phyloP scores from a whole-genome alignment of 1,140 invertebrate species.

The Lordiphosa collinella region DNA sequence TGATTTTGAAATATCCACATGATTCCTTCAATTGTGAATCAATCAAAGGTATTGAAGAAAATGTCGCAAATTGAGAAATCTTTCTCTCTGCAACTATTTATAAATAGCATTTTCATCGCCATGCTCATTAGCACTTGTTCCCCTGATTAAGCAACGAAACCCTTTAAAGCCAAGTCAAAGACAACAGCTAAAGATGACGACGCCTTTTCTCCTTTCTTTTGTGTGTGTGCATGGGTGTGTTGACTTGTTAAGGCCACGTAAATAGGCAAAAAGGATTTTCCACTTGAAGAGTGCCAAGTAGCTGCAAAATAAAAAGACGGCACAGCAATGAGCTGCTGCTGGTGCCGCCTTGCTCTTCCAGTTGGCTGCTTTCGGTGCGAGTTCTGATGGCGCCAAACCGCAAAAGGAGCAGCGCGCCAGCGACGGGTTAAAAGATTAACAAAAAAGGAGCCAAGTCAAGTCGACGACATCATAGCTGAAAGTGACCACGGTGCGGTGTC shows the following conservation, averaged over 20 bases:
- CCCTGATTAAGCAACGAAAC: not conserved
- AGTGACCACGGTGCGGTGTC: conserved; percentile 40
- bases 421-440: conserved; percentile 72
- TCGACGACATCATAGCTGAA: conserved; percentile 23
- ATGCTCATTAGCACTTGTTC: too few species aligned
- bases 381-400: conserved; percentile 59
- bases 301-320: conserved; percentile 31
- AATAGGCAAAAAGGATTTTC: conserved; percentile 76
- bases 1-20: too few species aligned
- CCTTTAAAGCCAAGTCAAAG: conserved; percentile 29
- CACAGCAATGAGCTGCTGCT: conserved; percentile 2
- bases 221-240: conserved; percentile 24
- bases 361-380: conserved; percentile 54
- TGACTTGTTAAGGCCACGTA: conserved; percentile 73
- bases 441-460: conserved; percentile 37
- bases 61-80: too few species aligned
- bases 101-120: too few species aligned
- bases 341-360: conserved; percentile 44
- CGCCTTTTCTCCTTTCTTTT: not conserved
- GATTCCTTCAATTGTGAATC: too few species aligned
- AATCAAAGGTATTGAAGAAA: too few species aligned
- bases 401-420: conserved; percentile 57
- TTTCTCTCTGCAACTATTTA: too few species aligned
- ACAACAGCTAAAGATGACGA: conserved; percentile 7
- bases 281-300: conserved; percentile 66